Conservation (phyloP, 2,797 vertebrate genomes). For the Botia almorhae region DNA sequence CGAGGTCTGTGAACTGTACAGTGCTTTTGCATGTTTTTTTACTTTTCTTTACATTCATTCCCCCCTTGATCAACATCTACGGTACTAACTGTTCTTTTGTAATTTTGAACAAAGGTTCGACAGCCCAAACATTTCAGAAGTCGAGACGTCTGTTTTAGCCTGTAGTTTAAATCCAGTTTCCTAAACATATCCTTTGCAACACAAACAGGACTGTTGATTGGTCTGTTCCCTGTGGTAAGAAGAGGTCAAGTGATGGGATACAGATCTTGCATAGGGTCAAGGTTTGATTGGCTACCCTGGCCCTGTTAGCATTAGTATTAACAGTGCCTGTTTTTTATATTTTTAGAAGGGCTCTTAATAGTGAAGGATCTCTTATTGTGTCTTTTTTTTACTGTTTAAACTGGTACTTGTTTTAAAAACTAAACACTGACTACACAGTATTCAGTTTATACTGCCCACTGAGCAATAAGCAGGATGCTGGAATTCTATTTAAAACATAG, state of each 20-base stretch:
- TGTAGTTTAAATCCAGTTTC: neutral
- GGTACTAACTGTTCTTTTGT: neutral
- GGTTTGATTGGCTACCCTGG: neutral
- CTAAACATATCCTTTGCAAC: neutral
- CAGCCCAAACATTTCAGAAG: neutral
- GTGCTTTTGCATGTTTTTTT: neutral
- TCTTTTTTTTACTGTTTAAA: no score
- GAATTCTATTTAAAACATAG: no score
- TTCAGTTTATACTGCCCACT: no score
- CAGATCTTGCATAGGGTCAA: conserved; percentile 8
- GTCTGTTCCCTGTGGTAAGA: conserved; percentile 4
- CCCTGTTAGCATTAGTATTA: neutral
- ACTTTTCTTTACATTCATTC: neutral
- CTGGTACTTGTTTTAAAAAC: no score
- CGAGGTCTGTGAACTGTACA: conserved; percentile 1
- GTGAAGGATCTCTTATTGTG: no score
- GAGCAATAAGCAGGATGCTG: no score
- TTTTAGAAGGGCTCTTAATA: no score
- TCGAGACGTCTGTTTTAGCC: neutral
- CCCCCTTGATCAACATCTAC: neutral
- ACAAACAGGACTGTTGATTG: conserved; percentile 21
- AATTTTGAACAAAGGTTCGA: neutral
- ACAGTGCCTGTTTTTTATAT: no score
- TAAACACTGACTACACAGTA: no score
- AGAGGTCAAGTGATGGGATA: conserved; percentile 46